phyloP scores from a whole-genome alignment of 2,797 vertebrate genomes.

The Orestias chungarensis region DNA sequence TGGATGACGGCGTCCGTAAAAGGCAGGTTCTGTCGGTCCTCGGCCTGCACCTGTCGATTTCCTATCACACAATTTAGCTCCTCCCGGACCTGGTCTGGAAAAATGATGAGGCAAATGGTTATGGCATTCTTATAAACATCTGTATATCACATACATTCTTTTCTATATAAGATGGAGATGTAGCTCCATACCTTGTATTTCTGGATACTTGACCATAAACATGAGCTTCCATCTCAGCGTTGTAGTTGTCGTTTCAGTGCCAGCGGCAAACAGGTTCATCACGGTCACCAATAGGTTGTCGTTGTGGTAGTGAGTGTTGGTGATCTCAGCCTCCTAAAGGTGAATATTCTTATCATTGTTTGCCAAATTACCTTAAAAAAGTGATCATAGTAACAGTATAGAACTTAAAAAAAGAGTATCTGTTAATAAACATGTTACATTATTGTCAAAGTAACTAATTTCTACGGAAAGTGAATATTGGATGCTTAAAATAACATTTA shows the following conservation, averaged over 20 bases:
- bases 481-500: too few species aligned
- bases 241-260: slow-evolving; percentile 60
- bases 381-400: too few species aligned
- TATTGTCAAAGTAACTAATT: too few species aligned
- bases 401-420: too few species aligned
- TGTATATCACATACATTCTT: too few species aligned
- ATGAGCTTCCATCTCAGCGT: slow-evolving; percentile 64
- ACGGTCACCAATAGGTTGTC: slow-evolving; percentile 38
- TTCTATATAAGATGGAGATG: too few species aligned
- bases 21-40: slow-evolving; percentile 58
- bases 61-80: slow-evolving; percentile 55
- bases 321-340: slow-evolving; percentile 18
- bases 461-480: too few species aligned
- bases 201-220: slow-evolving; percentile 67
- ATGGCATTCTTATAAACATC: too few species aligned
- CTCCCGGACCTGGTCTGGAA: slow-evolving; percentile 56
- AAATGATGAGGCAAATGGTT: neutral
- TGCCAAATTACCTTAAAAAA: too few species aligned
- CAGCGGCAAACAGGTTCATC: slow-evolving; percentile 58
- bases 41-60: slow-evolving; percentile 25
- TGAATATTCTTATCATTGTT: neutral
- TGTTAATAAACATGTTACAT: too few species aligned
- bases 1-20: slow-evolving; percentile 66
- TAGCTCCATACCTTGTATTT: slow-evolving; percentile 58
- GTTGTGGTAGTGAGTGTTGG: slow-evolving; percentile 26